Evolutionary conservation across 2,888 invertebrate genomes (phyloP).

Genomic region (Lycaena phlaeas): DNA sequence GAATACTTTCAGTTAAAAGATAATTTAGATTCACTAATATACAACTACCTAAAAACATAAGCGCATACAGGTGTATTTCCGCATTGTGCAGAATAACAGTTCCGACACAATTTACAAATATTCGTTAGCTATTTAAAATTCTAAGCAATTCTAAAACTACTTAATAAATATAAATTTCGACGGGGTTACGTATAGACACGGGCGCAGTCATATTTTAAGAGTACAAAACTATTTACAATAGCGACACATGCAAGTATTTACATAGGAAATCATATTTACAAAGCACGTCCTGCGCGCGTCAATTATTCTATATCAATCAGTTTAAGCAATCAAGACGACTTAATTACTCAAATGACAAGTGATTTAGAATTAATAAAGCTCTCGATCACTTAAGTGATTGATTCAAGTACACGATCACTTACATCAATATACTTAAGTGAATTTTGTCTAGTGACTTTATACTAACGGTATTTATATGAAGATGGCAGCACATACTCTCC

Average conservation of each 20-base stretch:
- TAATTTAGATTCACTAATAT: slow-evolving; percentile 49
- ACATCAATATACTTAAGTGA: too few species aligned
- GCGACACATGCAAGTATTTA: slow-evolving; percentile 45
- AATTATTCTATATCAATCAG: too few species aligned
- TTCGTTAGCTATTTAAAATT: slow-evolving; percentile 43
- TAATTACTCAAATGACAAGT: too few species aligned
- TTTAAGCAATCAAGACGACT: background rate
- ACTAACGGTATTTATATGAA: slow-evolving; percentile 48
- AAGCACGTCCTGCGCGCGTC: slow-evolving; percentile 59
- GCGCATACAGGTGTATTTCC: slow-evolving; percentile 71
- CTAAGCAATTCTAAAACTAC: slow-evolving; percentile 44
- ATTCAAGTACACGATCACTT: too few species aligned
- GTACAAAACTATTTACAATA: slow-evolving; percentile 25
- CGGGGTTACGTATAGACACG: slow-evolving; percentile 32
- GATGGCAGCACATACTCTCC: slow-evolving; percentile 81
- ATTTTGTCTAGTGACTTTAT: too few species aligned
- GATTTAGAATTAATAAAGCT: slow-evolving; percentile 12
- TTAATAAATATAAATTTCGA: slow-evolving; percentile 56
- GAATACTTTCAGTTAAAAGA: slow-evolving; percentile 26
- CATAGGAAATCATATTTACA: slow-evolving; percentile 51
- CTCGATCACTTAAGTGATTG: slow-evolving; percentile 20
- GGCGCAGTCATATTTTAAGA: slow-evolving; percentile 12
- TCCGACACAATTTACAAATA: slow-evolving; percentile 72
- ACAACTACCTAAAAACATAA: slow-evolving; percentile 64
- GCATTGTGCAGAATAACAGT: slow-evolving; percentile 74